Base-by-base conservation (phyloP, 2,113 vertebrate genomes). In the Candoia aspera region DNA sequence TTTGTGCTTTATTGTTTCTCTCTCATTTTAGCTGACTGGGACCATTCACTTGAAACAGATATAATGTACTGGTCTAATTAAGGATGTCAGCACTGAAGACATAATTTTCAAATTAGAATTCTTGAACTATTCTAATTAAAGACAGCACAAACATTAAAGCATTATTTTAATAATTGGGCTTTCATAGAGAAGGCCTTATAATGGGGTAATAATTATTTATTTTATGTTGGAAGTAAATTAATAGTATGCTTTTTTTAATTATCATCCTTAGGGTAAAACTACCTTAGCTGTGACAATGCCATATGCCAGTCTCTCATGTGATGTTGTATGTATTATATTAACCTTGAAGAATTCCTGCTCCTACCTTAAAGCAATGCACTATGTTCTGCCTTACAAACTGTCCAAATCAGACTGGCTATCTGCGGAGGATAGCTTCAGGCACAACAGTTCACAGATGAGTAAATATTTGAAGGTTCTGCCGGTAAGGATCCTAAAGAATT, bases 321-420 rank as follows among this genome's bases (percentile, higher is more conserved):
- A 86, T 26, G 91, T 17, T 0, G 59, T 91, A 15, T 91, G 87
- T 26, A 23, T 90, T 15, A 3, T 95, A 46, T 3, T 91, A 85
- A 94, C 6, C 1, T 0, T 95, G 92, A 96, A 96, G 49, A 97
- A 58, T 90, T 92, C 94, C 92, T 97, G 96, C 0, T 3, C 94
- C 59, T 90, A 94, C 13, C 83, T 95, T 64, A 97, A 94, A 79
- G 86, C 29, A 83, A 53, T 97, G 90, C 0, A 90, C 15, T 95
- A 92, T 2, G 1, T 90, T 86, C 91, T 94, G 87, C 84, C 64
- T 64, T 6, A 46, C 83, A 0, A 0, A 8, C 62, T 95, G 37
- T 85, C 96, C 33, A 0, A 4, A 8, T n/a, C 94, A 13, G 49
- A 85, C 15, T 95, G 93, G 93, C 64, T 94, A 6, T 87, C 33